Base-by-base conservation (phyloP, 2,797 vertebrate species). In the Cercopithecus hamlyni region DNA sequence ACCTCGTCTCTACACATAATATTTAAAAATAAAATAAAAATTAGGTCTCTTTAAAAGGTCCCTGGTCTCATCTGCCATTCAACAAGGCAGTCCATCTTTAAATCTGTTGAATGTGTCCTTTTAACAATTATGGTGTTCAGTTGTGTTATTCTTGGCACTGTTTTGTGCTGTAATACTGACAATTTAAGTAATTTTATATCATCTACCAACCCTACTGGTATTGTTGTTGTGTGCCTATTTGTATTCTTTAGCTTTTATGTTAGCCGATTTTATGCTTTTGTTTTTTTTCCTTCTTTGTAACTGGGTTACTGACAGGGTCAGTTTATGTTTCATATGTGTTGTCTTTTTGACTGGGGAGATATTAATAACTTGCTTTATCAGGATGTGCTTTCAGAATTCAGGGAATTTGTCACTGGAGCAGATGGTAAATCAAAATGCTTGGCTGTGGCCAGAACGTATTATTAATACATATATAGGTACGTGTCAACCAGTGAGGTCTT, bases 351-450 rank as follows among this genome's bases (percentile, higher is more conserved):
- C 30, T 87, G 15, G 30, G 15, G n/a, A 84, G 50, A 81, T n/a
- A 67, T 19, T 67, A 67, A n/a, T 83, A 39, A 94, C 70, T 97
- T 94, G 39, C 55, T 96, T 92, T 89, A 55, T 93, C 12, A 90
- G 13, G 83, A 30, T 52, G 22, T 95, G 33, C 52, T 95, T 93
- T 50, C 7, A 45, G 52, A 93, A 73, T 80, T 77, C 75, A 86
- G 50, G 43, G 14, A 80, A 45, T 77, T 93, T 95, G 95, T 94
- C 19, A 57, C 24, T 94, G 80, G 45, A 83, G 20, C 82, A 75
- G 30, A 79, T 90, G 76, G 17, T 94, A 72, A 96, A 84, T 91
- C 82, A 79, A 12, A 85, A 55, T 80, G 41, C 33, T 93, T 92
- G 43, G 33, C 82, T 88, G 10, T 94, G 79, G 13, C 73, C 81